Evolutionary conservation across 2,888 invertebrate species (phyloP), one percentile per base, ranked within the genome.

Genomic region (Drosophila subquinaria): DNA sequence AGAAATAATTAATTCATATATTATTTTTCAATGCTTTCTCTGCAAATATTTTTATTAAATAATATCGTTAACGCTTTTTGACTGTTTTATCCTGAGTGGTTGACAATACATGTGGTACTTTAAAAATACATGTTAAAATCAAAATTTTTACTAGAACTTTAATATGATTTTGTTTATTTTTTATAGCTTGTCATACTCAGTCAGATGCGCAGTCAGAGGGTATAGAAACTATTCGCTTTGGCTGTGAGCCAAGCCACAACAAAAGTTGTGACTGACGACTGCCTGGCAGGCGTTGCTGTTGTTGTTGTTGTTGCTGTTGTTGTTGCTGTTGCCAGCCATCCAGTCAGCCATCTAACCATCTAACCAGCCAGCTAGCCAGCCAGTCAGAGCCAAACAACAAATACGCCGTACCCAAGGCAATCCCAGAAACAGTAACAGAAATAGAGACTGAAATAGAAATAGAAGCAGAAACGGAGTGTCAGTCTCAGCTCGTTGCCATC

Each of bases 241-340:
- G 84, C 89, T 71, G 64, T 62, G 59, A 70, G 84, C 84, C 84
- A 85, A 84, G 74, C 89, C 84, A 84, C 89, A 76, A 87, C 89
- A 89, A 84, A 89, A 84, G 89, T 84, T 89, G 71, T 86, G 87
- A 86, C 83, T 88, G 88, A 88, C 80, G 88, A 85, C 79, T 88
- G 88, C 70, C 77, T 85, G 88, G 76, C 77, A 77, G 82, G 88
- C 88, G 79, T 71, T 79, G 77, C 59, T 33, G 43, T 66, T 73
- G 47, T 55, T 38, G 48, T 71, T 79, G 77, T 62, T 33, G 43
- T 66, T 73, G 47, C 47, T 38, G 48, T 66, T 73, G 47, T 48
- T 38, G 43, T 66, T 73, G 47, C 55, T 38, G 48, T 61, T 74
- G 55, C 63, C 48, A 40, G 30, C 20, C n/a, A 55, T 17, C 33